Base-by-base conservation (phyloP, 2,888 invertebrate genomes). In the Perithous albicinctus region DNA sequence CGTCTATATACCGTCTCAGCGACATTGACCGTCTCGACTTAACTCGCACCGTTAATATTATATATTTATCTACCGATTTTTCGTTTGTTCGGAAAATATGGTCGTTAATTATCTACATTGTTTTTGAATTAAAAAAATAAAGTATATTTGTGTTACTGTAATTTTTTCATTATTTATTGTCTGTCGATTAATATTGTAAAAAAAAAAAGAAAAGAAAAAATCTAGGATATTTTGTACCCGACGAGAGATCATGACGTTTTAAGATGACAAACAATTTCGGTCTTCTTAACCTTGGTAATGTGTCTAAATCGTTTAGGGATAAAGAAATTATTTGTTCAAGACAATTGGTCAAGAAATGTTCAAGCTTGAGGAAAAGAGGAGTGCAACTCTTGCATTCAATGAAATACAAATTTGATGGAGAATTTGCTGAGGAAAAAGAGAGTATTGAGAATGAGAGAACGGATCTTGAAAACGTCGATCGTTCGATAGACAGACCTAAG, bases 121-220 rank as follows among this genome's bases (percentile, higher is more conserved):
- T 82, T 82, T 80, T 82, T 56, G 70, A 48, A 78, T 78, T 78
- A 32, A 56, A 18, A n/a, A 56, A 82, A 82, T 82, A 78, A 82
- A 82, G 56, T 82, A 78, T 82, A 82, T 82, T 82, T 82, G 82
- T 82, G 82, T 82, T 82, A 82, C 82, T 70, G 82, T 82, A 78
- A 43, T 63, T 2, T 29, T 38, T 41, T n/a, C 15, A 12, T 41
- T 26, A 6, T 26, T 23, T 23, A n/a, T 69, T 63, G 10, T 64
- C 43, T n/a, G 38, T 43, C 41, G 10, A 7, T 5, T 35, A 26
- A 54, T 35, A 1, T 0, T 12, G 5, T 2, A 15, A 15, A 8
- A 48, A 18, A 7, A 20, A 18, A 18, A 48, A 48, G 10, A 20
- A 20, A 29, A 29, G 29, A 29, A 29, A n/a, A n/a, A n/a, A n/a